Evolutionary conservation across 2,113 vertebrate species (phyloP).

Genomic region (Climacteris rufus): DNA sequence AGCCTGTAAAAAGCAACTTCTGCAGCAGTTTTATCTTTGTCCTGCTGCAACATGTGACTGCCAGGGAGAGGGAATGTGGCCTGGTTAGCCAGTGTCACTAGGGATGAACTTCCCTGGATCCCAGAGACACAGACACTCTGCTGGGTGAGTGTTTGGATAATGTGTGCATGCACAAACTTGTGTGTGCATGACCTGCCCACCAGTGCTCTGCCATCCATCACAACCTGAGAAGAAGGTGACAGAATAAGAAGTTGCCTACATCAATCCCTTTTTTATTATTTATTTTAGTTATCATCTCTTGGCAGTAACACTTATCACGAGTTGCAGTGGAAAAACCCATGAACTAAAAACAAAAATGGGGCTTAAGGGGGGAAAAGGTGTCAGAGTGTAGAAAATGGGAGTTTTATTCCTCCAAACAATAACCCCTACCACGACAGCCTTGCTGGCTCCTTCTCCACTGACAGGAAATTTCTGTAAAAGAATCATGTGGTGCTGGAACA

Average conservation of each 20-base stretch:
- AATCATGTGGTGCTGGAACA: constrained; percentile 26
- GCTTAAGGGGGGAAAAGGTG: not conserved
- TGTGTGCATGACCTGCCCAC: not conserved
- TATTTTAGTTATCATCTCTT: not conserved
- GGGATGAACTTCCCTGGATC: not conserved
- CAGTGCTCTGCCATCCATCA: not conserved
- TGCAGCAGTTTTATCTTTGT: not conserved
- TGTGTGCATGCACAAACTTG: rapidly evolving
- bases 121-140: not conserved
- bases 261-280: not conserved
- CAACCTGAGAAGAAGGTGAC: not conserved
- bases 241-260: not conserved
- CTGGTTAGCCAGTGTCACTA: not conserved
- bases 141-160: not conserved
- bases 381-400: not conserved
- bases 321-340: not conserved
- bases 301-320: not conserved
- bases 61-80: not conserved
- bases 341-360: not conserved
- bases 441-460: not conserved
- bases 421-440: not conserved
- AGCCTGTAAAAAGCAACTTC: not conserved
- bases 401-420: not conserved
- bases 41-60: not conserved
- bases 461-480: constrained; percentile 38